Percentiles rank a stretch among this genome's conserved stretches.
Conservation (phyloP, 1,140 invertebrate genomes). For the Hirudo medicinalis region DNA sequence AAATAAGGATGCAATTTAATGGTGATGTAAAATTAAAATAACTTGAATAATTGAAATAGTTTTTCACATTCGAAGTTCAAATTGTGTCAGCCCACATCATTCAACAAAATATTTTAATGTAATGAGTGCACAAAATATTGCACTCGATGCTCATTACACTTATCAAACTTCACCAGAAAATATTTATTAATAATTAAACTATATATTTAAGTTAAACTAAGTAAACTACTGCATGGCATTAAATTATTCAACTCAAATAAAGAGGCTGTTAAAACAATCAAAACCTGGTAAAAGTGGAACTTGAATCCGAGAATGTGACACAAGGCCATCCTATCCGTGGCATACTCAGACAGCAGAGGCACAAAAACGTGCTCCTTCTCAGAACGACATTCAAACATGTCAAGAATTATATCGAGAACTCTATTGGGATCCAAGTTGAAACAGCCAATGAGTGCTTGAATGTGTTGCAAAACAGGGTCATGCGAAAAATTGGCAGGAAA, state of each 20-base stretch:
- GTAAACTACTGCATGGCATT: no score
- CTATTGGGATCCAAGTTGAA: slow-evolving; percentile 98
- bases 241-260: no score
- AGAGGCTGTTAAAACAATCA: slow-evolving; percentile 12
- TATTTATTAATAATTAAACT: slow-evolving; percentile 12
- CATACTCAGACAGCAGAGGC: slow-evolving; percentile 47
- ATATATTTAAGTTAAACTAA: not conserved
- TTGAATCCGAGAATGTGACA: slow-evolving; percentile 91
- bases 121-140: no score
- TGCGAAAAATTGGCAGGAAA: slow-evolving; percentile 30
- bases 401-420: slow-evolving; percentile 86
- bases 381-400: slow-evolving; percentile 83
- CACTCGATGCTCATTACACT: no score
- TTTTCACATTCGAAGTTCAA: no score
- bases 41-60: no score
- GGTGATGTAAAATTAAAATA: no score
- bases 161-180: no score
- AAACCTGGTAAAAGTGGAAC: slow-evolving; percentile 59
- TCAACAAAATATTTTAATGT: no score
- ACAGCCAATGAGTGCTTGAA: slow-evolving; percentile 52
- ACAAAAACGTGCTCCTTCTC: slow-evolving; percentile 39
- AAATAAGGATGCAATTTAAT: no score
- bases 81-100: no score
- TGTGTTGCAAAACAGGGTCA: not conserved
- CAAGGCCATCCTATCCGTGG: slow-evolving; percentile 51